Base-by-base conservation (phyloP, 92 coral and sea anemone genomes). In the Paramuricea clavata region DNA sequence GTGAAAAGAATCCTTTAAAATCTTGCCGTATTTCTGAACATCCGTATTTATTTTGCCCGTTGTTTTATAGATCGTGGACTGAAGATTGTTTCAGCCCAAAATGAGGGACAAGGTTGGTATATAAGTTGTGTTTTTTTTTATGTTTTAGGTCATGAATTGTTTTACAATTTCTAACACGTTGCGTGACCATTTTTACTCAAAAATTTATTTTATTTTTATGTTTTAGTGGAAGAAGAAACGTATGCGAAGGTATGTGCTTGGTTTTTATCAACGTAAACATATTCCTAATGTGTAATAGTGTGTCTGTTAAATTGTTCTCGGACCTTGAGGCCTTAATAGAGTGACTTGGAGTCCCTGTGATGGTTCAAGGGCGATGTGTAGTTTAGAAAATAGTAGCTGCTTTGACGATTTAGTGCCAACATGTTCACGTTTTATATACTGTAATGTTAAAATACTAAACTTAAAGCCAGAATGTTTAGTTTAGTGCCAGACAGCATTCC, bases 211-310 rank as follows among this genome's bases (percentile, higher is more conserved):
- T 68, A 34, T 60, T 81, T 68, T n/a, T 72, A 1, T 65, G 33
- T 72, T 77, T 26, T 78, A 94, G 97, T 94, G 97, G 97, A 94
- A 79, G 95, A 94, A 94, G 74, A 94, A 94, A 90, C 97, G 97
- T 43, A 94, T 94, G 97, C 89, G 97, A 86, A 94, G 97, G 97
- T 94, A 30, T 76, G 93, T 28, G 50, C 36, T 12, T 11, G 21
- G 22, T 49, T 50, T 8, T 28, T 56, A 15, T 79, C 35, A 70
- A 68, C 21, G 26, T 0, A 6, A 11, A n/a, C n/a, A n/a, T n/a
- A n/a, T n/a, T n/a, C n/a, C n/a, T n/a, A n/a, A n/a, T n/a, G n/a
- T n/a, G n/a, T n/a, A n/a, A n/a, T n/a, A n/a, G n/a, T n/a, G n/a
- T n/a, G n/a, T n/a, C n/a, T n/a, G n/a, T n/a, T n/a, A n/a, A n/a